Base-by-base conservation (phyloP, 1,140 invertebrate species). In the Drosophila kepulauana region DNA sequence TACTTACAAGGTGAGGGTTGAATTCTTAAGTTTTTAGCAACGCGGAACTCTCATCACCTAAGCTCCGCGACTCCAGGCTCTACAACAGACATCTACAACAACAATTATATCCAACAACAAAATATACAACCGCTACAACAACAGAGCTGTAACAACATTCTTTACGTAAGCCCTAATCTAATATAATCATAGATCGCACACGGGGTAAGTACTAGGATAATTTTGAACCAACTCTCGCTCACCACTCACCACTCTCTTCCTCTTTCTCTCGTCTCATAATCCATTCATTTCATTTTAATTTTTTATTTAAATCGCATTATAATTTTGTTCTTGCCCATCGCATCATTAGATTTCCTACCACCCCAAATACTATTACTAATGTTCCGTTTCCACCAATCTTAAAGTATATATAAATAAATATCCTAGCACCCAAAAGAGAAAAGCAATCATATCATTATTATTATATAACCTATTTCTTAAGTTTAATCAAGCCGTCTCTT, bases 401-500 rank as follows among this genome's bases (percentile, higher is more conserved):
- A 43, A 52, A 7, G 7, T 33, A 33, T 33, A 38, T 38, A 38
- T 38, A 38, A 10, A 49, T 15, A 4, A 52, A 3, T 20, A 28
- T 65, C 70, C 35, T 38, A 61, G 63, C 46, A 73, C 48, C 63
- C 57, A 45, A 13, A 38, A 10, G 10, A 33, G 7, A 33, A 33
- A 7, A 20, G 28, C 35, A 59, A 30, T 71, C 54, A 75, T 75
- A 20, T 52, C 30, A 71, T 78, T 71, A 58, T 63, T 64, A 16
- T 61, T 70, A 70, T 70, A 70, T 62, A 77, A 67, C 51, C 61
- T 77, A 57, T 13, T 48, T 71, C 63, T 74, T 78, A 78, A 78
- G 51, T 75, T 87, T 82, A 82, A 91, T 81, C 78, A 91, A 89
- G 86, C 85, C 85, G 85, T 90, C 85, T 91, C 88, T 91, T 91